Base-by-base conservation (phyloP, 2,113 vertebrate species). In the Chamaea fasciata region DNA sequence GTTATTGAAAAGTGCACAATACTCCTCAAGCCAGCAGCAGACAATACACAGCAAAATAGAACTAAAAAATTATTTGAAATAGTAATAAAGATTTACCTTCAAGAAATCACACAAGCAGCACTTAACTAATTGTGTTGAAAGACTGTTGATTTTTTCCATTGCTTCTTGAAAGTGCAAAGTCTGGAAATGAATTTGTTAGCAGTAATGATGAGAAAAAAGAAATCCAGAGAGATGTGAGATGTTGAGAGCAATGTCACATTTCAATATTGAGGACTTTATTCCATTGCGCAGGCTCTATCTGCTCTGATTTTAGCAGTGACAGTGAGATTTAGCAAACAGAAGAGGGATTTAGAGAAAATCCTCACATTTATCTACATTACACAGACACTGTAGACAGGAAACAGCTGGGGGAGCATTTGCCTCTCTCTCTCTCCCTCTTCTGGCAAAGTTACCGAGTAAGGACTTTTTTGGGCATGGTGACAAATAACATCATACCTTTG, bases 281-380 rank as follows among this genome's bases (percentile, higher is more conserved):
- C 99, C 99, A 99, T 99, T 99, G 99, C 99, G 99, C 99, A 99
- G 98, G 98, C 99, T 99, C 99, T 98, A 98, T 98, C 98, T 98
- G 98, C 97, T 98, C 98, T 98, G 98, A 98, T 99, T 99, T 99
- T 98, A 99, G 98, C 98, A 98, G 98, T 98, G 99, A 99, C 98
- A 99, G 99, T 99, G 99, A 99, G 99, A 99, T 99, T 99, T 99
- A 99, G 99, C 98, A 98, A 99, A 99, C 99, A 99, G 99, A 98
- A 99, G 99, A 99, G 99, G 99, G 99, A 99, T 99, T 99, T 99
- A 99, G 98, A 99, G 98, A 99, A 99, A 99, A 99, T 99, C 99
- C 99, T 99, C 99, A 99, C 99, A 99, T 99, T 99, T 99, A 99
- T 99, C 99, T 99, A 99, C 99, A 99, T 99, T 99, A 99, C 99